Base-by-base conservation (phyloP, 2,888 invertebrate species). In the Drosophila affinis region DNA sequence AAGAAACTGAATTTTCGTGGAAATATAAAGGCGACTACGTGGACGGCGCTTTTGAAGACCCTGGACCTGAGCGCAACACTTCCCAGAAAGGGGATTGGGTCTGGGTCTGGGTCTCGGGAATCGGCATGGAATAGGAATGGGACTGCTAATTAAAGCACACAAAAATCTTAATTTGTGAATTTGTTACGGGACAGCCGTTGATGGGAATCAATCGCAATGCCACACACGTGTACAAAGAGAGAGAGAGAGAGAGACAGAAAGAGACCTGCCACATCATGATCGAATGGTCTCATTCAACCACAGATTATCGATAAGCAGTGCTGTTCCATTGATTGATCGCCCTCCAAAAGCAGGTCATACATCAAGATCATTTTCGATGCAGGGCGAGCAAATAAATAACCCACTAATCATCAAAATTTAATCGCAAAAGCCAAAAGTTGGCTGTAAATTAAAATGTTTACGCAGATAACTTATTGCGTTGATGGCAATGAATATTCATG, bases 371-470 rank as follows among this genome's bases (percentile, higher is more conserved):
- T 51, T 46, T 61, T 39, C 39, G 44, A 10, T 48, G 46, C n/a
- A 21, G 18, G 39, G 29, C 48, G 62, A 59, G 39, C 70, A 88
- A 70, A 88, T 86, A 86, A 88, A 80, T 88, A 77, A 83, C 64
- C 45, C 60, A 62, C 78, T 84, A 87, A 85, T 88, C 79, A 81
- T 74, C 63, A 60, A 55, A 75, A 75, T 84, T 88, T 79, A 81
- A 84, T 87, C 78, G 79, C 72, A 87, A 73, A 14, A 72, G 64
- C 62, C 70, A 74, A 57, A 71, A 62, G 60, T 79, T 62, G 77
- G 47, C 64, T 61, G 78, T 68, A 81, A 88, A 85, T 88, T 81
- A 84, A 87, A 88, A 88, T 85, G 88, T 88, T 85, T 87, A 88
- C 73, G 78, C 71, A 82, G 68, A 75, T 79, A 74, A 79, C 72